A percentile compares a stretch with the other conserved stretches of the same genome.
phyloP scores from a whole-genome alignment of 2,888 invertebrate species.

The Cepaea hortensis region DNA sequence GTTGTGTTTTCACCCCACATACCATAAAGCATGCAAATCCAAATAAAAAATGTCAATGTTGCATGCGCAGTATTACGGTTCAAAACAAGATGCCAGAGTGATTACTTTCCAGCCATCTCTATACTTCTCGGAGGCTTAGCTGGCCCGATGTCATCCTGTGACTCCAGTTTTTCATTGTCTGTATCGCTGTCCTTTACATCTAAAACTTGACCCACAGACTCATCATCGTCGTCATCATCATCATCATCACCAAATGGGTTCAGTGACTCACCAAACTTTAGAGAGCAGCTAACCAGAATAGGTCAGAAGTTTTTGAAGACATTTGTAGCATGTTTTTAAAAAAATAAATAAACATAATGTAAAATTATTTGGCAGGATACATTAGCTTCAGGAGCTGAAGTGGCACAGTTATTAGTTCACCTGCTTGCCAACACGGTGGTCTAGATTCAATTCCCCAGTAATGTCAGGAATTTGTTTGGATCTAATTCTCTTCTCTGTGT shows the following conservation, averaged over 20 bases:
- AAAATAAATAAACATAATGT: too few species aligned
- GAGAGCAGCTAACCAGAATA: conserved; percentile 31
- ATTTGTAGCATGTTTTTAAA: neutral
- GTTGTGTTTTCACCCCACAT: neutral
- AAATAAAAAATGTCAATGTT: neutral
- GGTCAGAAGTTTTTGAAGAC: neutral
- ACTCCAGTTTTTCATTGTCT: conserved; percentile 8
- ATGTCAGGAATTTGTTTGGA: too few species aligned
- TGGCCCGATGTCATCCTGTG: neutral
- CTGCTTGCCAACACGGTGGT: too few species aligned
- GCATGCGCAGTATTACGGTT: conserved; percentile 4
- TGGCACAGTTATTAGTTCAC: too few species aligned
- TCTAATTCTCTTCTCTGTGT: too few species aligned
- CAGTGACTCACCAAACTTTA: conserved; percentile 62
- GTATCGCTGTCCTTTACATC: conserved; percentile 12
- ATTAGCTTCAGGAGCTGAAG: too few species aligned
- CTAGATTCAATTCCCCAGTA: too few species aligned
- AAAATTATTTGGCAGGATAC: too few species aligned
- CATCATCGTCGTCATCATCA: neutral
- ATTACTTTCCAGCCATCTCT: conserved; percentile 11
- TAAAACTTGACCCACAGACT: neutral
- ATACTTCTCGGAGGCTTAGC: neutral
- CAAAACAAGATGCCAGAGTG: conserved; percentile 7
- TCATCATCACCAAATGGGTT: conserved; percentile 75
- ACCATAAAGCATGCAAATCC: neutral